Base-by-base conservation (phyloP, 2,113 vertebrate species). In the Manacus vitellinus region DNA sequence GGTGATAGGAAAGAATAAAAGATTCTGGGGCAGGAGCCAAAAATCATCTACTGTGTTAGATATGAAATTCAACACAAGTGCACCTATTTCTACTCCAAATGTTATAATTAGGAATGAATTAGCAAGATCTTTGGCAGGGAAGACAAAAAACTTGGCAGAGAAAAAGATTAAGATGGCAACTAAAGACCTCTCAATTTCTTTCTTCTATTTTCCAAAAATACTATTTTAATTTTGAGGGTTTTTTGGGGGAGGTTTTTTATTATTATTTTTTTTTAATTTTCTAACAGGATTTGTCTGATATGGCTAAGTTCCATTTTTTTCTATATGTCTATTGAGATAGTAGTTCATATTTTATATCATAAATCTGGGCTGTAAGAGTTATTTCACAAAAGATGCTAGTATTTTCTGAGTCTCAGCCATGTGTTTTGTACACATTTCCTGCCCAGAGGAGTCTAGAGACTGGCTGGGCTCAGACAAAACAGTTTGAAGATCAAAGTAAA, bases 401-500 rank as follows among this genome's bases (percentile, higher is more conserved):
- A 75, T 75, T 93, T 89, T 59, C 21, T 44, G 16, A 59, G 35
- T 65, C 28, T 85, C 21, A 92, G 0, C 21, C 41, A 20, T 47
- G 13, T 75, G 6, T 75, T 96, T 82, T 75, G 13, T 44, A 52
- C 27, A 66, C 19, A 49, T 4, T 27, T 93, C 9, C 54, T 88
- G 19, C 62, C 74, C 55, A 79, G n/a, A 76, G 58, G 41, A 85
- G 44, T 65, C 56, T 85, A 72, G 70, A 85, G 35, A 37, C 54
- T 76, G 63, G 21, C 2, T 65, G 31, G 8, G 16, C 22, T 93
- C 66, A 85, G 71, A 76, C 35, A 88, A 92, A 93, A 73, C 41
- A 73, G 65, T 81, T 65, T 65, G n/a, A 56, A 89, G 51, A 95
- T 85, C 30, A 82, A 89, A 96, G 77, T 43, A 67, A 74, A 89